Evolutionary conservation across 2,888 invertebrate species (phyloP), one percentile per base, ranked within the genome.

Genomic region (Diabrotica balteata): DNA sequence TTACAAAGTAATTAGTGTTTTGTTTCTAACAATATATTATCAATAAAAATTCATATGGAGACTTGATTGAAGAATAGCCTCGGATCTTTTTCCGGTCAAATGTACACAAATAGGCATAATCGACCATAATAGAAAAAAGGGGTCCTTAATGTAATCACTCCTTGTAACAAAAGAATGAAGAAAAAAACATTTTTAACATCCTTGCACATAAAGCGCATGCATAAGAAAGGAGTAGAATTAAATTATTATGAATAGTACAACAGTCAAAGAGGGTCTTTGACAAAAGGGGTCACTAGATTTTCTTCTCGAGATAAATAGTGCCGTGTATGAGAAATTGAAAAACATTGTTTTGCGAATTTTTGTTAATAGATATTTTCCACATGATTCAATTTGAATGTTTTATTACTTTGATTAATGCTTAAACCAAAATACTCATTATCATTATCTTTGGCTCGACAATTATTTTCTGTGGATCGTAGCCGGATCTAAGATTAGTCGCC

Each of bases 251-350:
- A 62, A 55, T 54, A 62, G 53, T 42, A 62, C 45, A 62, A 54
- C 54, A 62, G 47, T 62, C 54, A 62, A 62, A 62, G 62, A 47
- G 62, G 61, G 53, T 62, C 44, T 54, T 49, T 11, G 42, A 62
- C 54, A 62, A 62, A 52, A 46, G 53, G 53, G 44, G 11, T 46
- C 4, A 22, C 47, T 10, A 8, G 10, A 32, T 32, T 5, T 47
- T 47, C 5, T 47, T 47, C 10, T 47, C 47, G 47, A 2, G 47
- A 47, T 47, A 47, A 47, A 47, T 47, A 4, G 47, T 8, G 47
- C 10, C 0, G 8, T 47, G 47, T 1, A 47, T 47, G 47, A 9
- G 47, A 10, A 47, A 47, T 47, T 47, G 5, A 47, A 46, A 47
- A 47, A 47, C 4, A 32, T 32, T 32, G 5, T 32, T 32, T 32